phyloP scores from a whole-genome alignment of 1,140 invertebrate genomes.

The Drosophila hydei region DNA sequence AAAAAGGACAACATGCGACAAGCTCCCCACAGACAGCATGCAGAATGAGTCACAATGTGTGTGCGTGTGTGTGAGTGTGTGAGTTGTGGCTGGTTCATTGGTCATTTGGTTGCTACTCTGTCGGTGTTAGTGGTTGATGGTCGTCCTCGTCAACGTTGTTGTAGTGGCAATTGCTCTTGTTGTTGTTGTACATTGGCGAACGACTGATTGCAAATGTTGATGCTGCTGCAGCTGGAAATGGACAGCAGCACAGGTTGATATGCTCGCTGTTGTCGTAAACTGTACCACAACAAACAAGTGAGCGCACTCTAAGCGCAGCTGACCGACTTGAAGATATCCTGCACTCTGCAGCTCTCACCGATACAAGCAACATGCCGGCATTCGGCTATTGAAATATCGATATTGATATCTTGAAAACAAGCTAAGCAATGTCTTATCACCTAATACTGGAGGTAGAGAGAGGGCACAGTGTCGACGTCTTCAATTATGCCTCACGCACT shows the following conservation, averaged over 20 bases:
- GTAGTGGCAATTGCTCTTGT: slow-evolving; percentile 21
- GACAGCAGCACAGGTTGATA: slow-evolving; percentile 18
- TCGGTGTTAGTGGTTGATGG: slow-evolving; percentile 70
- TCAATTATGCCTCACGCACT: too few relatives aligned
- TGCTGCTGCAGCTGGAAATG: slow-evolving; percentile 27
- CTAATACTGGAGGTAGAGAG: too few relatives aligned
- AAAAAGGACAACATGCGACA: slow-evolving; percentile 10
- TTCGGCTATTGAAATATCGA: too few relatives aligned
- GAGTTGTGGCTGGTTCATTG: slow-evolving; percentile 72
- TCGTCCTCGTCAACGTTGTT: slow-evolving; percentile 59
- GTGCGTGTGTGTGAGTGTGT: slow-evolving; percentile 15
- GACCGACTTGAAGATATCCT: background rate
- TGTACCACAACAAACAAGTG: slow-evolving; percentile 16
- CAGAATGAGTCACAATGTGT: slow-evolving; percentile 20
- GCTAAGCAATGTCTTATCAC: too few relatives aligned
- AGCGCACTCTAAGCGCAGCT: background rate
- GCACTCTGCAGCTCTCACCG: too few relatives aligned
- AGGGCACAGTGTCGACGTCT: too few relatives aligned
- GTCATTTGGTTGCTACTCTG: slow-evolving; percentile 74
- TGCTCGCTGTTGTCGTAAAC: slow-evolving; percentile 14
- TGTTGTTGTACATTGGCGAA: slow-evolving; percentile 27
- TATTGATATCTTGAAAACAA: too few relatives aligned
- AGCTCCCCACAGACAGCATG: slow-evolving; percentile 42
- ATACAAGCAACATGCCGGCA: too few relatives aligned
- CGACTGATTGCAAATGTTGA: slow-evolving; percentile 69